Base-by-base conservation (phyloP, 2,888 invertebrate genomes). In the Stramonita haemastoma region DNA sequence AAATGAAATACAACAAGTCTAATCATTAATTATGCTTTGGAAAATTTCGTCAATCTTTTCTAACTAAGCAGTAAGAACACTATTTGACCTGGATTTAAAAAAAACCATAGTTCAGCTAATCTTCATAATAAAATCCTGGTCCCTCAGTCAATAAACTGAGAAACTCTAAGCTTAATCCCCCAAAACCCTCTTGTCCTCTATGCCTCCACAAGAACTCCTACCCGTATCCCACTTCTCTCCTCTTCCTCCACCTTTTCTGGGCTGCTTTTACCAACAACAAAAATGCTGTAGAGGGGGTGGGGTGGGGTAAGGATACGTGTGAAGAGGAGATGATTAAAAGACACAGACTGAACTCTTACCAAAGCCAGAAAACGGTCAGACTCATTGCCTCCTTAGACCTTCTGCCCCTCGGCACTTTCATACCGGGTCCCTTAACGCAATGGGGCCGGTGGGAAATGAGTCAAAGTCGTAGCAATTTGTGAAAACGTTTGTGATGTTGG, bases 401-500 rank as follows among this genome's bases (percentile, higher is more conserved):
- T n/a, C 32, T 19, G 57, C 60, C 66, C 5, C 60, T 86, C 60
- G 1, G 66, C 86, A 86, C 86, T 86, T 87, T 87, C 73, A 87
- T 87, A 66, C 36, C 87, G n/a, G 46, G 87, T 73, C 73, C 73
- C 73, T 73, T 73, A 87, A 87, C 87, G 46, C 46, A 87, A 87
- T 87, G 13, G 46, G 87, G 87, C 87, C 87, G 29, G 34, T 36
- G 87, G 87, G 87, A 87, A 87, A 87, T 87, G 87, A 87, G 73
- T 87, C 87, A 66, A 87, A 73, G 87, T 87, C 73, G 46, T 36
- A 70, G 87, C 87, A 87, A 87, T 87, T 87, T 73, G 73, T 87
- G 73, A 87, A 87, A 73, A 87, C 86, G 86, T 86, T 86, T 86
- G 86, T 86, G 86, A 86, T 86, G 86, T 86, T 86, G 32, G 22